Evolutionary conservation across 2,888 invertebrate species (phyloP), one percentile per base, ranked within the genome.

Genomic region (Cetonia aurata): DNA sequence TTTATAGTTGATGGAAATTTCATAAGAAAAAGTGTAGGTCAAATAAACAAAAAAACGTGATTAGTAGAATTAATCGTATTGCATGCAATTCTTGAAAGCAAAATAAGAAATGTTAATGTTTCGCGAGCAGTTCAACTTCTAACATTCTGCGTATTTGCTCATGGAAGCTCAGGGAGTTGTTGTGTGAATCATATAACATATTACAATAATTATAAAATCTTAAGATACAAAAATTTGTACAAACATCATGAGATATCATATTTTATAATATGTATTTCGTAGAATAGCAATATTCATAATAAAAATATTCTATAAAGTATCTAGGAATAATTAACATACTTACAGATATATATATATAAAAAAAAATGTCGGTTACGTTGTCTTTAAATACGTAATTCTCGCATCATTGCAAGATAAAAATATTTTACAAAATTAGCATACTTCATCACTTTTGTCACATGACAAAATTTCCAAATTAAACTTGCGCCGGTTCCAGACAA

Each of bases 351-450:
- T n/a, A 52, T 52, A 25, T 19, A 15, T 25, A 52, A 52, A 53
- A 53, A 53, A 53, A 19, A 25, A 25, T 25, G 25, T 59, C 59
- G 19, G 17, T 59, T 59, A 59, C 59, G 59, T 59, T 59, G 44
- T 59, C 17, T 42, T 59, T 59, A 59, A 59, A 59, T 59, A 59
- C 59, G 59, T 59, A 59, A 59, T 33, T 44, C n/a, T 25, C 4
- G 4, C 25, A 25, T 25, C 1, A 25, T 25, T 25, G 25, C 25
- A 25, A 25, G 25, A 25, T 25, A 25, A 25, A 25, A 25, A 25
- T 25, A 25, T 25, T 25, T 25, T 25, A 25, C 13, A 10, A 50
- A 50, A 15, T 9, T 50, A 50, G 6, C 50, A 50, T 4, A 44
- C 44, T 44, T 50, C 50, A 17, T 50, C 17, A 3, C 15, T 50